Conservation (phyloP, 2,797 vertebrate species). For the Pseudomugil tenellus region DNA sequence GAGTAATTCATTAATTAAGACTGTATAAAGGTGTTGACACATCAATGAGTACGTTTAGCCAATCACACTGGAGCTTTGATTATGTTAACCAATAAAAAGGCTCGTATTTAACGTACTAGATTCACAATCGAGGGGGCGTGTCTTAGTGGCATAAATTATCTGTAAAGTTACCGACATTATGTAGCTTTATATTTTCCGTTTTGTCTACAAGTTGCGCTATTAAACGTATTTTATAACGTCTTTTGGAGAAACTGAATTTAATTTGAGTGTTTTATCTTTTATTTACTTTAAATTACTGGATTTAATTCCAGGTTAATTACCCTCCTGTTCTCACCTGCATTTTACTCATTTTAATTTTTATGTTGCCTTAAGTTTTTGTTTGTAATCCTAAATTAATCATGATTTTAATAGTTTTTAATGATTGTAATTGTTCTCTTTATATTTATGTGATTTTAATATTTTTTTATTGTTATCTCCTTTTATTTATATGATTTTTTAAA, state of each 20-base stretch:
- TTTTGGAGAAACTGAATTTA: not conserved
- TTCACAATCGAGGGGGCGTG: not conserved
- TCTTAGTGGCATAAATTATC: not conserved
- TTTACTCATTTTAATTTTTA: no score
- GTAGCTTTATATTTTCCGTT: constrained; percentile 10
- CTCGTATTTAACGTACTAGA: constrained; percentile 11
- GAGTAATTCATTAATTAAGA: not conserved
- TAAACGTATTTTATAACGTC: not conserved
- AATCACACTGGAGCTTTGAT: constrained; percentile 4
- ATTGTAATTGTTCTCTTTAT: no score
- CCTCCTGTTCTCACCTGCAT: no score
- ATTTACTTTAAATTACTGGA: no score
- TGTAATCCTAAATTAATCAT: no score
- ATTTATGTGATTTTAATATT: no score
- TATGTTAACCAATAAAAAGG: constrained; percentile 30
- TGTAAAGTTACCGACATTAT: accelerated
- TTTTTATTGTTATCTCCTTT: no score
- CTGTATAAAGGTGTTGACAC: accelerated
- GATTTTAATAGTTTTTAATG: no score
- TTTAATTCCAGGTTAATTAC: no score
- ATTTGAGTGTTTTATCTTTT: not conserved
- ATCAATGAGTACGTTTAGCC: constrained; percentile 1
- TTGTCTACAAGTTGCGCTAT: not conserved
- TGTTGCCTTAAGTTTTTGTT: no score
- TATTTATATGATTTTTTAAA: no score